Evolutionary conservation across 2,888 invertebrate species (phyloP).

Genomic region (Axea sp.): DNA sequence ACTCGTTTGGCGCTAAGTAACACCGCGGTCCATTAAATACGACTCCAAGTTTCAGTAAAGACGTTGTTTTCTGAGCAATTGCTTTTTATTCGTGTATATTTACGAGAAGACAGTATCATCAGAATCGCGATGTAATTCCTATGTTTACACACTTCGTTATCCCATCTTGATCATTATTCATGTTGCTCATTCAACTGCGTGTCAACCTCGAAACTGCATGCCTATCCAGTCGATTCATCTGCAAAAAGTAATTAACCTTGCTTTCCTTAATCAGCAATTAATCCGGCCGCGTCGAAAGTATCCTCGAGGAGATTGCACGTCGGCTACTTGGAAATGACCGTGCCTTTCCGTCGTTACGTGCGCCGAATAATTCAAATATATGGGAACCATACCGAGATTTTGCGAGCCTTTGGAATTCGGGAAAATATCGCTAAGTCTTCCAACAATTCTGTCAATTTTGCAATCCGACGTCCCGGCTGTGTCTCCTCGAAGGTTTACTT

Average conservation of each 20-base stretch:
- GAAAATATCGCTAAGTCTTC: slow-evolving; percentile 26
- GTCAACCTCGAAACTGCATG: slow-evolving; percentile 60
- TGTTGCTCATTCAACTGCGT: slow-evolving; percentile 56
- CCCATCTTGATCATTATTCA: slow-evolving; percentile 61
- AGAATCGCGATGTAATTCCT: slow-evolving; percentile 58
- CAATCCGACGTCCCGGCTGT: neutral
- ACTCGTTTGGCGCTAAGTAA: no score
- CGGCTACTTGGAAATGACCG: slow-evolving; percentile 76
- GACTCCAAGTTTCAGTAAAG: slow-evolving; percentile 8
- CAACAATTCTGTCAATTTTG: slow-evolving; percentile 17
- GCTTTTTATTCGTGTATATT: slow-evolving; percentile 35
- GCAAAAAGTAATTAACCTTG: slow-evolving; percentile 77
- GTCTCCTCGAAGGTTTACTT: no score
- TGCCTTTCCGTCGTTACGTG: slow-evolving; percentile 71
- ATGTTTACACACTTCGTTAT: slow-evolving; percentile 61
- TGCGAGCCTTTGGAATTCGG: slow-evolving; percentile 25
- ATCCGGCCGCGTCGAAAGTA: slow-evolving; percentile 76
- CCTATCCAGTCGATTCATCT: slow-evolving; percentile 71
- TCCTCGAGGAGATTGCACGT: slow-evolving; percentile 74
- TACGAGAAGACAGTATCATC: slow-evolving; percentile 45
- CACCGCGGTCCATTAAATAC: slow-evolving; percentile 3
- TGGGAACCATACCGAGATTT: slow-evolving; percentile 61
- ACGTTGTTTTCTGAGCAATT: slow-evolving; percentile 24
- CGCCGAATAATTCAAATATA: slow-evolving; percentile 69
- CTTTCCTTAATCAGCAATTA: slow-evolving; percentile 77